Evolutionary conservation across 2,888 invertebrate species (phyloP).

Genomic region (Acleris sparsana): DNA sequence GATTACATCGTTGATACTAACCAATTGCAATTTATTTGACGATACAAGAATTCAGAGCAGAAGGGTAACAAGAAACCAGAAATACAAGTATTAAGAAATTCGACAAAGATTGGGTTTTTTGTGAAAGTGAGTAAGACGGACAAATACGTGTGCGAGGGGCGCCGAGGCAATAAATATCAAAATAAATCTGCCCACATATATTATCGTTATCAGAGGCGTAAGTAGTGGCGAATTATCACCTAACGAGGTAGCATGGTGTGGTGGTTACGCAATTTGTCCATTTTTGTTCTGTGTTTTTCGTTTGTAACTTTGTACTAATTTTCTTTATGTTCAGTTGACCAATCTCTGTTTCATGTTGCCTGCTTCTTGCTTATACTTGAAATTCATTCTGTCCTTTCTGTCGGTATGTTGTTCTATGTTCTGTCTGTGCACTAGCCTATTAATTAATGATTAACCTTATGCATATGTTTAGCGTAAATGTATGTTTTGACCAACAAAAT

Average conservation of each 20-base stretch:
- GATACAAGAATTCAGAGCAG: slow-evolving; percentile 59
- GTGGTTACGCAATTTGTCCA: slow-evolving; percentile 65
- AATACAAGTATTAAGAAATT: slow-evolving; percentile 53
- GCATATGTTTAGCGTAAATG: not conserved
- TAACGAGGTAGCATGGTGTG: slow-evolving; percentile 77
- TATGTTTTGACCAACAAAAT: not conserved
- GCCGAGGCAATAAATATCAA: slow-evolving; percentile 51
- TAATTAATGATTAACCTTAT: slow-evolving; percentile 23
- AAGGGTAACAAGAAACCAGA: slow-evolving; percentile 69
- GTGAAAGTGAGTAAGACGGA: slow-evolving; percentile 56
- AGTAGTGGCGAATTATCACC: slow-evolving; percentile 66
- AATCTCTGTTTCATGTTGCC: slow-evolving; percentile 30
- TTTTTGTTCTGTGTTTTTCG: slow-evolving; percentile 40
- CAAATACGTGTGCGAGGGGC: slow-evolving; percentile 63
- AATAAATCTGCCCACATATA: slow-evolving; percentile 50
- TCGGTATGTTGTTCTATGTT: slow-evolving; percentile 75
- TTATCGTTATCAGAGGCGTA: slow-evolving; percentile 57
- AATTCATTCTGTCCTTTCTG: slow-evolving; percentile 46
- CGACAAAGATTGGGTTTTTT: slow-evolving; percentile 78
- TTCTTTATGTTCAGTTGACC: slow-evolving; percentile 15
- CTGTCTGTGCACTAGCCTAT: slow-evolving; percentile 52
- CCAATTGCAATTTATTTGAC: slow-evolving; percentile 71
- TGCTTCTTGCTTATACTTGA: slow-evolving; percentile 33
- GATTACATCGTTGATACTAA: slow-evolving; percentile 62
- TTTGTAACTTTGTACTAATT: slow-evolving; percentile 34